Evolutionary conservation across 1,140 invertebrate species (phyloP), one percentile per base, ranked within the genome.

Genomic region (Aphelenchoides avenae): DNA sequence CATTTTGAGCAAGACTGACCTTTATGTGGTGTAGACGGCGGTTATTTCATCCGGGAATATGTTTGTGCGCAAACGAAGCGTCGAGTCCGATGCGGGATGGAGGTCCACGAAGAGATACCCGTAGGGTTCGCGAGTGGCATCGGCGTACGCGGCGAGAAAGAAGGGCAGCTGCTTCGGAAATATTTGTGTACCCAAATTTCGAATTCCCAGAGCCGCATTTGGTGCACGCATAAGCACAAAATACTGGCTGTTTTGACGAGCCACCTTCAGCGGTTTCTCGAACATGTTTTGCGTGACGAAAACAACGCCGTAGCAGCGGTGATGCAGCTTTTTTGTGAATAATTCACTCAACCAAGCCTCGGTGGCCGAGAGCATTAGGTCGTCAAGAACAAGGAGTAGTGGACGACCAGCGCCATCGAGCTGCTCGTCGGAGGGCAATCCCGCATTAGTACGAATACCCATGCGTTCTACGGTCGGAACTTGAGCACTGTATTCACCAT

Each of bases 321-420:
- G 31, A n/a, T 57, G 55, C 5, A 37, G 47, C 27, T 39, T 39
- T 64, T 62, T 61, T 3, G 55, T 57, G 34, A 57, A 57, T 0
- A 57, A 24, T 13, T 24, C 37, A 20, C 9, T 26, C 15, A 57
- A 30, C 18, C 13, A 57, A 1, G 37, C 29, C 6, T 49, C 55
- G 30, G 26, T 13, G 1, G 37, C 33, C n/a, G 31, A 27, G 1
- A 57, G 13, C 1, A 55, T 11, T 6, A 55, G 52, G n/a, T 55
- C 52, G 9, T 55, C 52, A 5, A 55, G 51, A 22, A 55, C 41
- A 11, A 55, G 22, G 5, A 60, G n/a, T 13, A 55, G 33, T 1
- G 52, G 26, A n/a, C n/a, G n/a, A n/a, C n/a, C n/a, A n/a, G n/a
- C n/a, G n/a, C n/a, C n/a, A n/a, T n/a, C n/a, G n/a, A n/a, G n/a